A percentile compares a stretch with the other conserved stretches of the same genome.
These are phyloP conservation scores for Hirtodrosophila histrioides DNA, from an alignment of 2,888 invertebrate species.

Conservation along the genomic window DNA sequence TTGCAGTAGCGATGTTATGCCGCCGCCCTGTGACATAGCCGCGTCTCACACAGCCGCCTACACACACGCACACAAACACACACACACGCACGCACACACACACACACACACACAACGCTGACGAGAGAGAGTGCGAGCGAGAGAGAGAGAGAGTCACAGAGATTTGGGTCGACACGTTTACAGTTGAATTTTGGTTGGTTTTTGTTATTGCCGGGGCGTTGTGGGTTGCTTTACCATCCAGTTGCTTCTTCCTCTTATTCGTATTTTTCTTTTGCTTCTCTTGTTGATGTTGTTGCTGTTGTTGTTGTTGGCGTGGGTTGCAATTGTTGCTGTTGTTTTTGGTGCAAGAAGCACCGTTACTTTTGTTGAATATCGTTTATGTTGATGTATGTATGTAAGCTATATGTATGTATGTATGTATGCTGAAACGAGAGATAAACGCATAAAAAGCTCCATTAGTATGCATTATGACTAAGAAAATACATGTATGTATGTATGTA, in stretches of 20 bases:
- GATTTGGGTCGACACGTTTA: constrained; percentile 63
- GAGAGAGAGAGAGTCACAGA: constrained; percentile 28
- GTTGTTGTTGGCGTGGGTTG: constrained; percentile 27
- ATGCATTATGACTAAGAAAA: constrained; percentile 1
- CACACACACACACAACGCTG: constrained; percentile 24
- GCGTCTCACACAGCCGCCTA: constrained; percentile 37
- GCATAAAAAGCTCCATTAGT: constrained; percentile 16
- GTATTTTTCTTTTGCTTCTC: constrained; percentile 29
- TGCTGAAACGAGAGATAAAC: constrained; percentile 49
- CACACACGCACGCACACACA: constrained; percentile 23
- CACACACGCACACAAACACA: constrained; percentile 24
- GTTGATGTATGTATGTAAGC: constrained; percentile 8
- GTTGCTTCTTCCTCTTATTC: constrained; percentile 28
- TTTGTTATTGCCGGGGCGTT: constrained; percentile 21
- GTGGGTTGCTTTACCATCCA: constrained; percentile 19
- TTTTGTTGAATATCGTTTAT: constrained; percentile 18
- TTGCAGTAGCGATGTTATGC: constrained; percentile 79
- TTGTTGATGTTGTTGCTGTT: constrained; percentile 17
- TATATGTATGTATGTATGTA: constrained; percentile 21
- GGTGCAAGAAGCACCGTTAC: constrained; percentile 44
- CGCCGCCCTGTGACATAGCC: constrained; percentile 76
- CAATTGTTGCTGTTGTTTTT: constrained; percentile 36
- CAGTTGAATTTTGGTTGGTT: constrained; percentile 38
- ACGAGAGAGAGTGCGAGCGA: constrained; percentile 13
- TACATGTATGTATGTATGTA: background rate